These are phyloP conservation scores for Perodicticus potto DNA, from an alignment of 2,797 vertebrate genomes.

Conservation along the genomic window DNA sequence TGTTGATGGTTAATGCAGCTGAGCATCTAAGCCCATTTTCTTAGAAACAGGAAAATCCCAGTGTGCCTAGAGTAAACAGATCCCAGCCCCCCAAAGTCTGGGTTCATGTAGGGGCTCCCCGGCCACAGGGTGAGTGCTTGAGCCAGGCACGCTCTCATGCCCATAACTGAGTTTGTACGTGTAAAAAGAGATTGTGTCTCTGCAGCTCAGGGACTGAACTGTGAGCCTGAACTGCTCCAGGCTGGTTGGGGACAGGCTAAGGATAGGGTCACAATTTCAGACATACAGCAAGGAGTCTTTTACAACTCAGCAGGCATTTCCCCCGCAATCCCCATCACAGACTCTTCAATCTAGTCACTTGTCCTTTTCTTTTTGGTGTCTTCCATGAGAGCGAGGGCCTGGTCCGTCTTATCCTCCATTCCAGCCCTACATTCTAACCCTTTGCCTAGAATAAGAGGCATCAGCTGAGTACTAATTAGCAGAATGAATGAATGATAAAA, in stretches of 20 bases:
- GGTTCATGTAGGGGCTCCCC: slow-evolving; percentile 72
- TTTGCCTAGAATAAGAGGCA: background rate
- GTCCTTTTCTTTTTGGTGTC: background rate
- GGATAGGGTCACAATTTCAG: background rate
- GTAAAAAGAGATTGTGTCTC: background rate
- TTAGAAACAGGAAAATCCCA: slow-evolving; percentile 86
- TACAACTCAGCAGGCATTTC: background rate
- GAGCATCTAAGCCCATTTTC: slow-evolving; percentile 80
- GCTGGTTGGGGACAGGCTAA: background rate
- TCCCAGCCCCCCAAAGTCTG: slow-evolving; percentile 72
- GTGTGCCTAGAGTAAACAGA: slow-evolving; percentile 82
- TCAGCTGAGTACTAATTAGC: background rate
- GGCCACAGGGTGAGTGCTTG: slow-evolving; percentile 70
- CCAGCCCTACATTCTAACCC: background rate
- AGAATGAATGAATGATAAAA: background rate
- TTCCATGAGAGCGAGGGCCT: background rate
- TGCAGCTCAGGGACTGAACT: background rate
- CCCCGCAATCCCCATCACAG: background rate
- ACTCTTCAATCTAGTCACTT: background rate
- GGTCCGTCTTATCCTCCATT: background rate
- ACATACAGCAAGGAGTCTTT: background rate
- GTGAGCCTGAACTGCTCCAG: background rate
- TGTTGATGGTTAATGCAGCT: slow-evolving; percentile 78
- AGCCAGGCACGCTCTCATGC: background rate
- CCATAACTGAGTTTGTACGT: slow-evolving; percentile 23